These are phyloP conservation scores for Corynorhinus townsendii DNA, from an alignment of 2,113 vertebrate genomes.

Conservation along the genomic window DNA sequence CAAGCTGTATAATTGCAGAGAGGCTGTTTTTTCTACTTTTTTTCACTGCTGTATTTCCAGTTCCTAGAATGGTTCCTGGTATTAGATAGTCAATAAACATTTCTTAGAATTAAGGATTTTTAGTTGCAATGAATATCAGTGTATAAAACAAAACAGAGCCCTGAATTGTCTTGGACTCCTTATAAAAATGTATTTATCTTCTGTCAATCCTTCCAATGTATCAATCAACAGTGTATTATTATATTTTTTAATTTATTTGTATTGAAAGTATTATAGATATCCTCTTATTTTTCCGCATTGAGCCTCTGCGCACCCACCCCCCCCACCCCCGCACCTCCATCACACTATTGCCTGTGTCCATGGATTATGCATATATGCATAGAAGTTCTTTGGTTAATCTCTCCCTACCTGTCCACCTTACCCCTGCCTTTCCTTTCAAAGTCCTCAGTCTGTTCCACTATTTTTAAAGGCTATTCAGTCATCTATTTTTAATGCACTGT, in stretches of 20 bases:
- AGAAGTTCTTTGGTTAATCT: too few relatives aligned
- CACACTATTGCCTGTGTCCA: too few relatives aligned
- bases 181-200: not conserved
- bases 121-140: not conserved
- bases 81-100: not conserved
- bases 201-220: not conserved
- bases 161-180: not conserved
- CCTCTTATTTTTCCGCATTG: too few relatives aligned
- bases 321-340: too few relatives aligned
- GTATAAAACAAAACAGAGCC: not conserved
- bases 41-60: not conserved
- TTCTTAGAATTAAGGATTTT: not conserved
- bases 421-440: too few relatives aligned
- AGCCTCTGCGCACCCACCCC: fast-evolving
- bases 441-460: not conserved
- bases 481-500: not conserved
- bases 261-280: too few relatives aligned
- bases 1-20: not conserved
- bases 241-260: too few relatives aligned
- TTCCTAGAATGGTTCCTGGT: not conserved
- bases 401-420: too few relatives aligned
- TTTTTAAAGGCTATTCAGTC: not conserved
- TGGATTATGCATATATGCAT: too few relatives aligned
- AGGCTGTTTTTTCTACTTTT: not conserved
- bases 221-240: not conserved